Conservation (phyloP, 1,140 invertebrate species). For the Chrysoperla carnea region DNA sequence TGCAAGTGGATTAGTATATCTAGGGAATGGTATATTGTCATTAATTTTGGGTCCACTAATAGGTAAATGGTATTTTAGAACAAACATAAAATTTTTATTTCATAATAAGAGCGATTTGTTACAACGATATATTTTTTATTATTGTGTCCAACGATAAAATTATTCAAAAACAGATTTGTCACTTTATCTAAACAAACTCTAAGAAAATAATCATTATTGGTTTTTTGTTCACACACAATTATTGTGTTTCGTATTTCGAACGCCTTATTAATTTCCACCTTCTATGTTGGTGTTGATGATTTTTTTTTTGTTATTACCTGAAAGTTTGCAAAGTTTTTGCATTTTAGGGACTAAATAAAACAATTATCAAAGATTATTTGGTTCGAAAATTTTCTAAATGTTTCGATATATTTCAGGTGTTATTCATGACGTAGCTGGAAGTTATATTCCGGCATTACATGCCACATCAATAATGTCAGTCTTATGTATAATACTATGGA, state of each 20-base stretch:
- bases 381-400: too few relatives aligned
- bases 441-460: conserved; percentile 16
- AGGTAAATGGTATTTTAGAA: conserved; percentile 14
- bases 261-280: too few relatives aligned
- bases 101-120: neutral
- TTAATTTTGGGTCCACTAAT: conserved; percentile 23
- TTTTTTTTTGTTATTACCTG: too few relatives aligned
- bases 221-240: too few relatives aligned
- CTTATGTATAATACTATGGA: conserved; percentile 19
- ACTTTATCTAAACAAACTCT: neutral
- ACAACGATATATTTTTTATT: neutral
- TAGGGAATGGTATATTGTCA: conserved; percentile 24
- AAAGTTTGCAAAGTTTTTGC: too few relatives aligned
- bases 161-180: neutral
- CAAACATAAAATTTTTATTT: neutral
- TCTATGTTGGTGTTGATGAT: too few relatives aligned
- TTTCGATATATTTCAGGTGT: conserved; percentile 13
- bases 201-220: neutral
- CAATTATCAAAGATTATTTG: too few relatives aligned
- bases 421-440: conserved; percentile 16
- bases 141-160: neutral
- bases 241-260: too few relatives aligned
- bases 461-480: conserved; percentile 17
- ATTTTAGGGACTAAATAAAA: too few relatives aligned
- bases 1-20: conserved; percentile 27